These are phyloP conservation scores for Smithornis capensis DNA, from an alignment of 2,113 vertebrate genomes.

Conservation along the genomic window DNA sequence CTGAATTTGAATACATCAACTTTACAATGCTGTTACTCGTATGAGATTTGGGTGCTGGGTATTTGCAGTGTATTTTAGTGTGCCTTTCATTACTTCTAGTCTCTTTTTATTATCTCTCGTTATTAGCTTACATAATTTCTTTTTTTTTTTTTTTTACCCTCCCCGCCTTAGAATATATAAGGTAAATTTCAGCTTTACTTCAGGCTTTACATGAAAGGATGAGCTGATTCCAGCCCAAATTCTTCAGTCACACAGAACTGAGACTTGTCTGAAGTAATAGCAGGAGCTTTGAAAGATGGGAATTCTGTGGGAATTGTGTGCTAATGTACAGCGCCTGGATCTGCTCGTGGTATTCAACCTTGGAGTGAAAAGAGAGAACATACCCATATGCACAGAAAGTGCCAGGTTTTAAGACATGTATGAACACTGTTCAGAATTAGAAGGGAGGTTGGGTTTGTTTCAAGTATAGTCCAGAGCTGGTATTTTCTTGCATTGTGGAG, in stretches of 20 bases:
- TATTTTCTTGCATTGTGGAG: not conserved
- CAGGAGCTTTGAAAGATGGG: not conserved
- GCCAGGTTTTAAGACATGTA: not conserved
- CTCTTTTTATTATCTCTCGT: not conserved
- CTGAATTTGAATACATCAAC: not conserved
- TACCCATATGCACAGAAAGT: not conserved
- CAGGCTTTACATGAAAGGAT: not conserved
- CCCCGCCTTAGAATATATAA: not conserved
- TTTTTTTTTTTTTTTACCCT: fast-evolving
- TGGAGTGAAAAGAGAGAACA: not conserved
- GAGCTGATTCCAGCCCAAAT: not conserved
- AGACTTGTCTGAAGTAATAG: not conserved
- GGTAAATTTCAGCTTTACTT: not conserved
- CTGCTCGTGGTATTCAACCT: not conserved
- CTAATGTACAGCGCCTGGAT: not conserved
- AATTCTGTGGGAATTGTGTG: not conserved
- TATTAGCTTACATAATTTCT: not conserved
- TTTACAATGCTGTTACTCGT: not conserved
- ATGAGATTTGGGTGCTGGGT: not conserved
- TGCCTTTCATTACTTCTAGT: not conserved
- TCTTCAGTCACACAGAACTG: not conserved
- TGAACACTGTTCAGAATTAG: not conserved
- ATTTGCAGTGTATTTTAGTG: not conserved
- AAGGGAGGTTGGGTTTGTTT: not conserved
- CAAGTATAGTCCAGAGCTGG: not conserved